Base-by-base conservation (phyloP, 2,797 vertebrate genomes). In the Uromys caudimaculatus region DNA sequence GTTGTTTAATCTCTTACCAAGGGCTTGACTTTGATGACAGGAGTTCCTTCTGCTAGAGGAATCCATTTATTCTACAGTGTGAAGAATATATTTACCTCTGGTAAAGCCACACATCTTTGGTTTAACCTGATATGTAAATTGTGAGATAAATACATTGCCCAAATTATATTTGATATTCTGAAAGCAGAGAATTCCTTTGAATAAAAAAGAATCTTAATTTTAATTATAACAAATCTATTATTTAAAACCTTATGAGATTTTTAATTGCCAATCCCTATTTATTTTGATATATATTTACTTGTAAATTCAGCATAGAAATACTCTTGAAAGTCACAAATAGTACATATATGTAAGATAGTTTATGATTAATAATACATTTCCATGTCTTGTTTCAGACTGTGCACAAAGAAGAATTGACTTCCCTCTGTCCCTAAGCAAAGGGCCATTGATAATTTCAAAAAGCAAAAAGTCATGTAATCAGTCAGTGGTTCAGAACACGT, bases 151-250 rank as follows among this genome's bases (percentile, higher is more conserved):
- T 62, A 10, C 3, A 38, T 75, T 77, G 19, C 13, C 4, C 1
- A 69, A 60, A 38, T 75, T 86, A 58, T 64, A 60, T 27, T 91
- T 88, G 8, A 81, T 76, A 77, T 88, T 58, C 19, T 92, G n/a
- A 78, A 82, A 89, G 1, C 67, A 62, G 11, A 76, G 29, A 86
- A 69, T 86, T 7, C 35, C 29, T 73, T 84, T 10, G 14, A 75
- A 58, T 94, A 90, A 54, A 52, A 79, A 47, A 71, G 77, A 82
- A 71, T 44, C 9, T 58, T 67, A 71, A 88, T 95, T 93, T 79
- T 86, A 96, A 64, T 17, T 35, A 81, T 56, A 88, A 17, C 38
- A 91, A 91, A 60, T 9, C 3, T 75, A 44, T n/a, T 29, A 2
- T 41, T 29, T 41, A 41, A 75, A 44, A 75, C 17, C 27, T 75